phyloP scores from a whole-genome alignment of 2,797 vertebrate species.

The Danio tinwini region DNA sequence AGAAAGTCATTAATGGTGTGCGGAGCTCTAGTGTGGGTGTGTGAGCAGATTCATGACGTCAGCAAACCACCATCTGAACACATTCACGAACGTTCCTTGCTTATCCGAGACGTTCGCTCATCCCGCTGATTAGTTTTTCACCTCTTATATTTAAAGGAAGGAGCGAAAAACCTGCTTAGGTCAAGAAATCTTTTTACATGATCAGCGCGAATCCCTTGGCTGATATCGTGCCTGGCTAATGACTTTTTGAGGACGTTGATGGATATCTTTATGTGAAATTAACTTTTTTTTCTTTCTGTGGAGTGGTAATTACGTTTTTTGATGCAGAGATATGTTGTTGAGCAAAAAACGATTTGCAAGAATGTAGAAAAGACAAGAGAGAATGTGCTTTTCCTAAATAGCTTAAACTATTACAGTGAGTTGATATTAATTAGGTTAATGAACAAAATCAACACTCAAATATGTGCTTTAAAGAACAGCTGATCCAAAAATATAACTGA shows the following conservation, averaged over 20 bases:
- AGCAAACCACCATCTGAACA: conserved; percentile 14
- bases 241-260: conserved; percentile 45
- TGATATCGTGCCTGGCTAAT: conserved; percentile 14
- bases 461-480: too few species aligned
- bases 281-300: not conserved
- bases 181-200: conserved; percentile 36
- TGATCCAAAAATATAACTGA: too few species aligned
- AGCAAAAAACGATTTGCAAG: not conserved
- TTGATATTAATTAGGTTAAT: too few species aligned
- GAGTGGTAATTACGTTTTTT: not conserved
- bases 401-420: too few species aligned
- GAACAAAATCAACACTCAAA: too few species aligned
- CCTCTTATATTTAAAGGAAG: conserved; percentile 14
- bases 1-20: conserved; percentile 58
- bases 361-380: not conserved
- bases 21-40: conserved; percentile 47
- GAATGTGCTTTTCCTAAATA: too few species aligned
- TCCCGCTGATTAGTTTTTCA: not conserved
- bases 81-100: not conserved
- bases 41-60: conserved; percentile 19
- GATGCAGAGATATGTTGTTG: not conserved
- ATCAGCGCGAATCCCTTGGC: conserved; percentile 27
- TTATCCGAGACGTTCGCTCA: conserved; percentile 7
- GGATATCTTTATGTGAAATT: conserved; percentile 34
- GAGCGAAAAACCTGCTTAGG: conserved; percentile 44